Evolutionary conservation across 2,797 vertebrate genomes (phyloP).

Genomic region (Leptatherina wallacei): DNA sequence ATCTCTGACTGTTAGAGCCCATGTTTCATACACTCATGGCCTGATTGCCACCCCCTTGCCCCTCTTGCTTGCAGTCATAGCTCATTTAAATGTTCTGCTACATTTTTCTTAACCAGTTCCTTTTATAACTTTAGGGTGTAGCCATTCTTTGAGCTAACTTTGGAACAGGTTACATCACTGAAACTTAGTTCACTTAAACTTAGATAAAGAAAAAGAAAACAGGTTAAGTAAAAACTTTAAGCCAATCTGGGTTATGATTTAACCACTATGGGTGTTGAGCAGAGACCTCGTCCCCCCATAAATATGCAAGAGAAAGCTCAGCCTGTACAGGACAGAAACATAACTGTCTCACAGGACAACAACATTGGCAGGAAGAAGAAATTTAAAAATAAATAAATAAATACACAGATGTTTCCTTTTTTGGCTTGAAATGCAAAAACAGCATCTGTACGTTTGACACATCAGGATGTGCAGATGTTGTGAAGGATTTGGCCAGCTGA

Average conservation of each 20-base stretch:
- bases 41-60: no score
- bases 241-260: background rate
- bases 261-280: background rate
- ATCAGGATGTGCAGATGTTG: constrained; percentile 26
- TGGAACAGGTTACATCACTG: background rate
- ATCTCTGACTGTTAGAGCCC: background rate
- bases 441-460: constrained; percentile 36
- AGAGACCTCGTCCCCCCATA: constrained; percentile 25
- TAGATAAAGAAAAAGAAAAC: constrained; percentile 2
- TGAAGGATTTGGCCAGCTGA: constrained; percentile 25
- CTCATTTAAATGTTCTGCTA: background rate
- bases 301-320: constrained; percentile 49
- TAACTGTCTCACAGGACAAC: constrained; percentile 34
- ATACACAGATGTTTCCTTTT: constrained; percentile 40
- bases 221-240: background rate
- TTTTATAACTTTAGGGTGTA: background rate
- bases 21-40: background rate
- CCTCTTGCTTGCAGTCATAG: background rate
- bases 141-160: background rate
- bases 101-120: background rate
- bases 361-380: constrained; percentile 19
- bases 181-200: background rate
- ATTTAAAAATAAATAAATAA: background rate
- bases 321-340: constrained; percentile 46
- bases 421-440: constrained; percentile 41